Conservation (phyloP, 1,140 invertebrate species). For the Saccostrea echinata region DNA sequence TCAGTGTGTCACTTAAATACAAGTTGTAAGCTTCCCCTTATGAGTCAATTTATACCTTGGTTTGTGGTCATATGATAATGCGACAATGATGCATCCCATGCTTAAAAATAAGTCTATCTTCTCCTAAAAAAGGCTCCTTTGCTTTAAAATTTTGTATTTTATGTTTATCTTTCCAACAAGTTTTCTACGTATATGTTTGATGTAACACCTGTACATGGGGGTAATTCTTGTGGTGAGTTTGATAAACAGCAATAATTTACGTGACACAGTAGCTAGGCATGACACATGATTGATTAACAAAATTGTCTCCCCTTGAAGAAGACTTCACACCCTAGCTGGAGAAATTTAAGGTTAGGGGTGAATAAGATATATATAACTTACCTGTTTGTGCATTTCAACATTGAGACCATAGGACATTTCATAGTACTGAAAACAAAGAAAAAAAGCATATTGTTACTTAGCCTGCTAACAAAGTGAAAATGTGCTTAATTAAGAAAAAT, state of each 20-base stretch:
- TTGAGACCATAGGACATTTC: constrained; percentile 99
- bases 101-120: neutral
- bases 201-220: constrained; percentile 2
- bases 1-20: neutral
- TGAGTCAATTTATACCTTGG: constrained; percentile 5
- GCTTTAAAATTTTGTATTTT: constrained; percentile 8
- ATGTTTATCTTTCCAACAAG: constrained; percentile 26
- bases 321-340: constrained; percentile 23
- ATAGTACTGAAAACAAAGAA: constrained; percentile 94
- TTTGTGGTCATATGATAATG: constrained; percentile 12
- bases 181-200: neutral
- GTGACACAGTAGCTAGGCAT: constrained; percentile 7
- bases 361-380: constrained; percentile 79
- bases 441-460: neutral
- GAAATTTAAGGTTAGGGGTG: neutral
- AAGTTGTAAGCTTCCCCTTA: neutral
- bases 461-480: neutral
- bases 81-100: neutral
- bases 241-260: constrained; percentile 30
- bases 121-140: too few relatives aligned
- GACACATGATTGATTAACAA: neutral
- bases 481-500: neutral
- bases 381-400: constrained; percentile 99
- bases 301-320: constrained; percentile 30
- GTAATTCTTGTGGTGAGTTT: neutral